These are phyloP conservation scores for Spilogale gracilis DNA, from an alignment of 2,113 vertebrate species.

Conservation along the genomic window DNA sequence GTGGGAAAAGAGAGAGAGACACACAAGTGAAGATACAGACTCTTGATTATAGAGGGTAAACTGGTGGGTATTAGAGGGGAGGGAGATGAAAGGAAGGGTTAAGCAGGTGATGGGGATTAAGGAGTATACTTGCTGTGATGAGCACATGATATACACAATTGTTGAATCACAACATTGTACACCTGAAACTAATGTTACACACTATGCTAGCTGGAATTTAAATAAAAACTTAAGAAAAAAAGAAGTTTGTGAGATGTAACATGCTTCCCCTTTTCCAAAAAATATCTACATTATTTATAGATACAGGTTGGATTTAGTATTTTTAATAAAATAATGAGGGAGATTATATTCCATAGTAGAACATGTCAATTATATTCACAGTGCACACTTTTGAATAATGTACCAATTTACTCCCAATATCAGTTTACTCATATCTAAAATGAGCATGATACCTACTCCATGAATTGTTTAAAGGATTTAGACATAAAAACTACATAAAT, in stretches of 20 bases:
- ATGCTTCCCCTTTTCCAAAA: neutral
- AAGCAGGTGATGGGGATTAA: neutral
- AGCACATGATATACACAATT: neutral
- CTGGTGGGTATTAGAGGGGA: neutral
- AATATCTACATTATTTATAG: neutral
- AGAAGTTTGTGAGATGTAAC: neutral
- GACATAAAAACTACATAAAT: constrained; percentile 48
- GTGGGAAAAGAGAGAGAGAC: neutral
- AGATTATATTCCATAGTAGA: neutral
- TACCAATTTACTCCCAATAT: neutral
- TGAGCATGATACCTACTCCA: neutral
- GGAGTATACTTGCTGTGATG: neutral
- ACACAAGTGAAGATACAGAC: neutral
- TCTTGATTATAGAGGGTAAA: neutral
- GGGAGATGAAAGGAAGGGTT: neutral
- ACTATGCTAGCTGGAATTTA: neutral
- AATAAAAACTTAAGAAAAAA: neutral
- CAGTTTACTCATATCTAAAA: neutral
- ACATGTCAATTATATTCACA: neutral
- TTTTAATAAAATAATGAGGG: neutral
- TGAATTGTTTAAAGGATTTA: neutral
- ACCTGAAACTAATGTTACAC: neutral
- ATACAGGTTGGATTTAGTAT: neutral
- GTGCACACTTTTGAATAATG: neutral
- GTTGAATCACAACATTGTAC: neutral